Conservation (phyloP, 2,888 invertebrate species). For the Cyrtodaria siliqua region DNA sequence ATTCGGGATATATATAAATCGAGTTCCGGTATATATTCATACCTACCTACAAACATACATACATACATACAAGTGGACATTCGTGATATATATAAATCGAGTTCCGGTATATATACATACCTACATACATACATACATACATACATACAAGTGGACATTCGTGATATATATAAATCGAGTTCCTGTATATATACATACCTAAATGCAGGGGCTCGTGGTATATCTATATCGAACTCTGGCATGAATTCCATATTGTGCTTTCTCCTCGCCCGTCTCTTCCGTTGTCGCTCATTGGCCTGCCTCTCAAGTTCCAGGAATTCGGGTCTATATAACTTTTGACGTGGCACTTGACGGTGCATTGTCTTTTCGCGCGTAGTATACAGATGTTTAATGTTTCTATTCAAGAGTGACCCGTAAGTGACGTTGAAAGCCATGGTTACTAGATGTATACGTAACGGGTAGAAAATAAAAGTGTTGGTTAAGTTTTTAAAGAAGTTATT, state of each 20-base stretch:
- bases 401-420: slow-evolving; percentile 44
- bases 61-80: too few species aligned
- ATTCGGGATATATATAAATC: too few species aligned
- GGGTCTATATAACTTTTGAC: slow-evolving; percentile 47
- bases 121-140: too few species aligned
- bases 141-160: too few species aligned
- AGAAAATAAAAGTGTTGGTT: too few species aligned
- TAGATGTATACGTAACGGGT: too few species aligned
- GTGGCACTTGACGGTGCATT: slow-evolving; percentile 41
- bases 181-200: slow-evolving; percentile 31
- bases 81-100: too few species aligned
- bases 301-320: slow-evolving; percentile 55
- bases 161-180: too few species aligned
- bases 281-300: slow-evolving; percentile 49
- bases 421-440: slow-evolving; percentile 58
- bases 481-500: too few species aligned
- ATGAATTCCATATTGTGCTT: slow-evolving; percentile 59
- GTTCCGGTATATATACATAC: too few species aligned
- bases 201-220: slow-evolving; percentile 59
- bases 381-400: slow-evolving; percentile 54
- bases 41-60: too few species aligned
- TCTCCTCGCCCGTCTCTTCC: slow-evolving; percentile 22
- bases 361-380: slow-evolving; percentile 61
- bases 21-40: too few species aligned
- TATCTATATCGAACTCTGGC: slow-evolving; percentile 58